Conservation (phyloP, 2,113 vertebrate genomes). For the Antigone vipio region DNA sequence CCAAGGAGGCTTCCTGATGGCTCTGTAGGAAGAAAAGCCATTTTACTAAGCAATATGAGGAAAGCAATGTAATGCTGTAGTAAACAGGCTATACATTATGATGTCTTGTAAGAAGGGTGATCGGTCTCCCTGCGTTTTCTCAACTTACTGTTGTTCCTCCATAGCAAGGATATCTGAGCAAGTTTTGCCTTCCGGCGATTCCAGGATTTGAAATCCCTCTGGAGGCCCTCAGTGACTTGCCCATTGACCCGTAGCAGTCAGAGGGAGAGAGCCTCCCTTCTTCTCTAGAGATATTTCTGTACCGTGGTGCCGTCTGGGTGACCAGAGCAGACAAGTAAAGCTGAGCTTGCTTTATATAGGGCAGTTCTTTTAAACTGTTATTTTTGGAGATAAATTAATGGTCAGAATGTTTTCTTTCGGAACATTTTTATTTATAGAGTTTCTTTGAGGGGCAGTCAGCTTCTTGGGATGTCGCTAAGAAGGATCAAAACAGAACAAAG, state of each 20-base stretch:
- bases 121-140: neutral
- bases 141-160: neutral
- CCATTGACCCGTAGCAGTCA: neutral
- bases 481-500: constrained; percentile 98
- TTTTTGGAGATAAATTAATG: constrained; percentile 60
- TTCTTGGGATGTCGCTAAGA: constrained; percentile 99
- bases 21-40: neutral
- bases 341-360: constrained; percentile 14
- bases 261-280: neutral
- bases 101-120: neutral
- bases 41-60: neutral
- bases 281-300: neutral
- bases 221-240: neutral
- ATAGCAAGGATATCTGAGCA: neutral
- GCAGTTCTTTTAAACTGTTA: constrained; percentile 37
- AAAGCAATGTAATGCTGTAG: neutral
- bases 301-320: neutral
- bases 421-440: constrained; percentile 86
- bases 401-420: constrained; percentile 60
- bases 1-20: neutral
- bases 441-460: constrained; percentile 99
- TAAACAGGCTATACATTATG: neutral
- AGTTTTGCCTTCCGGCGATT: neutral
- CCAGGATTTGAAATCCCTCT: constrained; percentile 13
- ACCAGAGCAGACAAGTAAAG: neutral